Percentiles rank a stretch among this genome's conserved stretches.
Evolutionary conservation across 2,113 vertebrate genomes (phyloP).

Genomic region (Merops nubicus): DNA sequence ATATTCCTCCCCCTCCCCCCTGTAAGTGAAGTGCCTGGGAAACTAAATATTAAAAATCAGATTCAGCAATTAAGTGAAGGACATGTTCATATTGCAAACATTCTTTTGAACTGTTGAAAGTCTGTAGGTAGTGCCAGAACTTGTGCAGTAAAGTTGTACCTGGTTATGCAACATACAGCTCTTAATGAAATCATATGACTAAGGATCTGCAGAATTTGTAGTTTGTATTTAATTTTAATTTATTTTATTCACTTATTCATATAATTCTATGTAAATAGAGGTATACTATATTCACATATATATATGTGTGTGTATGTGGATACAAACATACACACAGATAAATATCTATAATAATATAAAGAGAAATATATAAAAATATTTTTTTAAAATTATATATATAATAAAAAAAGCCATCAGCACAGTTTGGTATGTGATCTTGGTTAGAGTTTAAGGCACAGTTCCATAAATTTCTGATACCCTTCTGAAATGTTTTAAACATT

Average conservation of each 20-base stretch:
- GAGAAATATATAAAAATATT: no score
- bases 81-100: background rate
- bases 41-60: background rate
- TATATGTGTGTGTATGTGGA: background rate
- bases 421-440: background rate
- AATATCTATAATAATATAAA: no score
- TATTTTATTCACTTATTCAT: background rate
- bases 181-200: background rate
- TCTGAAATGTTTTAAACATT: background rate
- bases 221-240: background rate
- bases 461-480: background rate
- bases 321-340: fast-evolving
- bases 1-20: no score
- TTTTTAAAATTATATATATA: background rate
- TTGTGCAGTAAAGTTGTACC: background rate
- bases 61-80: background rate
- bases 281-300: background rate
- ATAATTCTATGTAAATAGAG: background rate
- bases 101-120: background rate
- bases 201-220: background rate
- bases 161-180: background rate
- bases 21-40: background rate
- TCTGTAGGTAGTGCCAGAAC: background rate
- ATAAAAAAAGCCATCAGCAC: background rate
- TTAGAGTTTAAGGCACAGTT: background rate